These are phyloP conservation scores for Catagonus wagneri DNA, from an alignment of 2,113 vertebrate species.

Conservation along the genomic window DNA sequence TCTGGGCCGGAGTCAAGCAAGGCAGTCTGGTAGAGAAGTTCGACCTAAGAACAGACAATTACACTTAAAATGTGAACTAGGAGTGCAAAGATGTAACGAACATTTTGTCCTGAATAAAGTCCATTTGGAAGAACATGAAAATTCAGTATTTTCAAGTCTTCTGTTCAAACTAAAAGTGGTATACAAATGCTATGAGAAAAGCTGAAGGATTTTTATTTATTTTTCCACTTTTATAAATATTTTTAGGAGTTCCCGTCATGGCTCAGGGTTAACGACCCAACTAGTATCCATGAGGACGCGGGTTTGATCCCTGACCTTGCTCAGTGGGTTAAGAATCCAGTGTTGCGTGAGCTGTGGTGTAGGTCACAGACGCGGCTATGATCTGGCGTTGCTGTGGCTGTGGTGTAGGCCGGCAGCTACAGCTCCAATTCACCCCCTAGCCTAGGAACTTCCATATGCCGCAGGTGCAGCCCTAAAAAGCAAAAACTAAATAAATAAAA, in stretches of 20 bases:
- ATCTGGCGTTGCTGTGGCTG: no score
- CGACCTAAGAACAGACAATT: neutral
- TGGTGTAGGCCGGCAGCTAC: no score
- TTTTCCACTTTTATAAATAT: neutral
- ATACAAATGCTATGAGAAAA: conserved; percentile 32
- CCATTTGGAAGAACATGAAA: conserved; percentile 14
- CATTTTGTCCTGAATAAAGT: neutral
- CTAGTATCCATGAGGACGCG: no score
- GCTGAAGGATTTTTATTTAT: neutral
- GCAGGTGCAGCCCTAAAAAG: no score
- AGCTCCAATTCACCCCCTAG: no score
- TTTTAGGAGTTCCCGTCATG: neutral
- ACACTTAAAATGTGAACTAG: neutral
- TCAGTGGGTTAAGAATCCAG: no score
- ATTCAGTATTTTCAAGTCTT: conserved; percentile 12
- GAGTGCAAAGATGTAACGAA: neutral
- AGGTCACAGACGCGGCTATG: no score
- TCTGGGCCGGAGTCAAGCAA: neutral
- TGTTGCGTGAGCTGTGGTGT: no score
- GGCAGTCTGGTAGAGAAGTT: neutral
- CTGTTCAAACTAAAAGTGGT: conserved; percentile 17
- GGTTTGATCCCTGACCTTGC: no score
- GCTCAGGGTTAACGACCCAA: no score
- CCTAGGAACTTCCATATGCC: no score
- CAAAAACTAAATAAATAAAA: no score